Conservation (phyloP, 2,113 vertebrate species). For the Peromyscus leucopus region DNA sequence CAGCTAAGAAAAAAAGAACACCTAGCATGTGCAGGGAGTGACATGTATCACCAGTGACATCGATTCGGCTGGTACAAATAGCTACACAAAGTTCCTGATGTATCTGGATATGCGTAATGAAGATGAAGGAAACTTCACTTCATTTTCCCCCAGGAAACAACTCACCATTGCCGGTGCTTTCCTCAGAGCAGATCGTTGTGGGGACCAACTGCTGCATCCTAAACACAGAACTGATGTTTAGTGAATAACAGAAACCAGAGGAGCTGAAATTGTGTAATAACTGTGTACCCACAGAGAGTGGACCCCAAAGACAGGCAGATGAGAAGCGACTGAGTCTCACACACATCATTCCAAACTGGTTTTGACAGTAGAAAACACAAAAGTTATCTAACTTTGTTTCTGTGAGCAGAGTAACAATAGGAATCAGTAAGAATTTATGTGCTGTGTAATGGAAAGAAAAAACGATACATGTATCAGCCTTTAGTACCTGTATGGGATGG, state of each 20-base stretch:
- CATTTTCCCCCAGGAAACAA: neutral
- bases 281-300: neutral
- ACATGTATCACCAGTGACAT: neutral
- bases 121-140: neutral
- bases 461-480: neutral
- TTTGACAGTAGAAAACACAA: neutral
- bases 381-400: neutral
- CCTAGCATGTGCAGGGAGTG: neutral
- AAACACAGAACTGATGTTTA: neutral
- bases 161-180: neutral
- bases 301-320: neutral
- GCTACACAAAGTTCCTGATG: neutral
- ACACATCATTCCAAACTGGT: neutral
- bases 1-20: neutral
- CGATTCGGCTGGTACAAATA: neutral
- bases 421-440: neutral
- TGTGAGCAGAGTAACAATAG: neutral
- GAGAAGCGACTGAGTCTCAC: neutral
- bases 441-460: neutral
- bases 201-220: neutral
- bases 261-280: neutral
- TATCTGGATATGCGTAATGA: neutral
- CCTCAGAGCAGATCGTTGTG: neutral
- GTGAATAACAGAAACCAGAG: neutral
- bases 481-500: neutral